These are phyloP conservation scores for Coccyzus lansbergi DNA, from an alignment of 2,797 vertebrate species.

Conservation along the genomic window DNA sequence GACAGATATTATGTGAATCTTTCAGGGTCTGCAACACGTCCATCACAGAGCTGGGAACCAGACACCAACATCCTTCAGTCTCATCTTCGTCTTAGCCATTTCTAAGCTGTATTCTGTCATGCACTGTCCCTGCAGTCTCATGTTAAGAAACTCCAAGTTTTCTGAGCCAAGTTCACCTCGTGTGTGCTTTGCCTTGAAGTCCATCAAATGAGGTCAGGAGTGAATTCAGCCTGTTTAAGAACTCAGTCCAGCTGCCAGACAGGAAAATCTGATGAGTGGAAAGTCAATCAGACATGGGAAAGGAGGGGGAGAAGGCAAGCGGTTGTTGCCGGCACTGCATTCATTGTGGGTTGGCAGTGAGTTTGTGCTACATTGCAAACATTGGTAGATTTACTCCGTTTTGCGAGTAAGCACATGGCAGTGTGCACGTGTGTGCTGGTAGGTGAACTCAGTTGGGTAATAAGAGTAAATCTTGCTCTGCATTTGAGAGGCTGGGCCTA, in stretches of 20 bases:
- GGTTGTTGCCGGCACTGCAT: fast-evolving
- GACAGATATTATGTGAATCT: background rate
- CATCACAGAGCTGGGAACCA: background rate
- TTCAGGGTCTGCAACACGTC: background rate
- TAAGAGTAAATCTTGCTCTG: background rate
- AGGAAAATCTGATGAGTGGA: slow-evolving; percentile 15
- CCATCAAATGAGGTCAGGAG: background rate
- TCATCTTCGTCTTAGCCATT: background rate
- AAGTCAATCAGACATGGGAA: slow-evolving; percentile 7
- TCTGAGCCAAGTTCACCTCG: background rate
- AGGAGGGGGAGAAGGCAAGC: slow-evolving; percentile 6
- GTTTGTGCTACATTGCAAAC: background rate
- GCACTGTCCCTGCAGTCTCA: background rate
- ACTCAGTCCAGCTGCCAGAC: background rate
- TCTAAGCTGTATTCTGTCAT: background rate
- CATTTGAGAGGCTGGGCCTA: background rate
- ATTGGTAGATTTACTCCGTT: background rate
- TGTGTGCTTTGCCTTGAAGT: background rate
- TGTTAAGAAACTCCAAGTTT: background rate
- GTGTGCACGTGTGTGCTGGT: background rate
- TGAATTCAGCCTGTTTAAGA: background rate
- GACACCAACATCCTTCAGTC: background rate
- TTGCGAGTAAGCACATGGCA: fast-evolving
- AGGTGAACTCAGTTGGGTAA: background rate
- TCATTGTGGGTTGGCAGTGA: background rate